Percentiles rank a stretch among this genome's conserved stretches.
phyloP scores from a whole-genome alignment of 2,797 vertebrate genomes.

The Alectoris magna region DNA sequence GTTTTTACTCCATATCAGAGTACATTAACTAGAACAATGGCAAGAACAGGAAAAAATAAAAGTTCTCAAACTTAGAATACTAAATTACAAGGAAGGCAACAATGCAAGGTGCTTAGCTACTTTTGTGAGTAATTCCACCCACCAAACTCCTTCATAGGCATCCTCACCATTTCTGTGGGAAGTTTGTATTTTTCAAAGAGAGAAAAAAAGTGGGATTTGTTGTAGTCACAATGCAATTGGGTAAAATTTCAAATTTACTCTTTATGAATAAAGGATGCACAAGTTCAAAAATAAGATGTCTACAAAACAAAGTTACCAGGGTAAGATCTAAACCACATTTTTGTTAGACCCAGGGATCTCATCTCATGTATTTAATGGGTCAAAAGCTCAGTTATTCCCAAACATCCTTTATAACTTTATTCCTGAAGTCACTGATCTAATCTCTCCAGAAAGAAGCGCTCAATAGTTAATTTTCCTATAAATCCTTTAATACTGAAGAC shows the following conservation, averaged over 20 bases:
- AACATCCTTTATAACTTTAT: background rate
- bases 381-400: background rate
- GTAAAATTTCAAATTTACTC: background rate
- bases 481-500: background rate
- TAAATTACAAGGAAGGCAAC: background rate
- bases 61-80: background rate
- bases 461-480: background rate
- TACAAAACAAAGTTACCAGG: background rate
- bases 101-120: background rate
- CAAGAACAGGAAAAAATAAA: background rate
- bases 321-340: background rate
- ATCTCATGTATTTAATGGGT: background rate
- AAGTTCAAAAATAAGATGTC: background rate
- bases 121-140: slow-evolving; percentile 29
- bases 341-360: background rate
- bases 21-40: background rate
- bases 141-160: background rate
- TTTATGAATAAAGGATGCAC: background rate
- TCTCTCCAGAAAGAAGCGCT: background rate
- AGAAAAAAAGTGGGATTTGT: background rate
- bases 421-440: background rate
- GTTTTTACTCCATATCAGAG: background rate
- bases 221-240: background rate
- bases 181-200: background rate
- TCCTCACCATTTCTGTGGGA: background rate